Base-by-base conservation (phyloP, 2,113 vertebrate species). In the Tiliqua scincoides region DNA sequence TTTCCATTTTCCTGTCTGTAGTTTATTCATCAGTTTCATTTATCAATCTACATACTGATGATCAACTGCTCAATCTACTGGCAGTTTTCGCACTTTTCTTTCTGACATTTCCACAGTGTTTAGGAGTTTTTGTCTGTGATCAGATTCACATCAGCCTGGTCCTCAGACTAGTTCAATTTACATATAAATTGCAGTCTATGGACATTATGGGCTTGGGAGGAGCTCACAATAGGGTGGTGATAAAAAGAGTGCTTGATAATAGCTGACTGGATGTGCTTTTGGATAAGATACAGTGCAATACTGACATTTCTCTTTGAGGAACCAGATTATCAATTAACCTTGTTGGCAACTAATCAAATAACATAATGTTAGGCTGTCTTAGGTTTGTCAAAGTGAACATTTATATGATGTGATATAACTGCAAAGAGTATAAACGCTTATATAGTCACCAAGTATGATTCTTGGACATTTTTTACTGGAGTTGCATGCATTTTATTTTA, bases 181-280 rank as follows among this genome's bases (percentile, higher is more conserved):
- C 54, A 80, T 89, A 76, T 10, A 95, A 92, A 94, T 94, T 65
- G 74, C 40, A 85, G n/a, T 65, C 10, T n/a, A 35, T 12, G 80
- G 65, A 25, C n/a, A 54, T 89, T 85, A 79, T 37, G 12, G 75
- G 91, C 93, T 86, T 89, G 89, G 73, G 59, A 81, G 59, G 78
- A 74, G 52, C 27, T 92, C 37, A 62, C 20, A 67, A 54, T 82
- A 43, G 86, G 14, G 48, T 59, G 79, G 74, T 23, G 27, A 1
- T 76, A 92, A 57, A 57, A 86, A 65, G 20, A 89, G 27, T 82
- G n/a, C 8, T 7, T 61, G 48, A 81, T 81, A 87, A 76, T 67
- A 74, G 21, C 62, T 20, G 61, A 12, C 35, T 17, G 90, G 80
- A 85, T 57, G 32, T 23, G 54, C 43, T 48, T 82, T 80, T 91